Percentiles rank a stretch among this genome's conserved stretches.
Conservation (phyloP, 2,797 vertebrate species). For the Micrastur ruficollis region DNA sequence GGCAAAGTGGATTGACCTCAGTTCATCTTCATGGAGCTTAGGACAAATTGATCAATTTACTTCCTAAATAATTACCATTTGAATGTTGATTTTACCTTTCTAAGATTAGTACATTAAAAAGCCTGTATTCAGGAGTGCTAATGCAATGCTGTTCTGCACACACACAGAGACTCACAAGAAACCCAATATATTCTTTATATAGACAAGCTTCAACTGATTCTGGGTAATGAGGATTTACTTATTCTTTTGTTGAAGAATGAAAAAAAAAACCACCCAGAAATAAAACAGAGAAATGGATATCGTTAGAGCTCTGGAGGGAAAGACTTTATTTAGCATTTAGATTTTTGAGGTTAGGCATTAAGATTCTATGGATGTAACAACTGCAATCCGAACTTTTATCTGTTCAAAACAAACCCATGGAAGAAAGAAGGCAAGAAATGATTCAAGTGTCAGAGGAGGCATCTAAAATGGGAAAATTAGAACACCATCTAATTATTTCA, state of each 20-base stretch:
- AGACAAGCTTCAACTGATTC: neutral
- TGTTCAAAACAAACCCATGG: neutral
- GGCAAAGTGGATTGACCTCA: constrained; percentile 60
- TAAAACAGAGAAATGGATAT: constrained; percentile 9
- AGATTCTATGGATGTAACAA: constrained; percentile 33
- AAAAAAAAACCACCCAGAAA: neutral
- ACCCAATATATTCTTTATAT: neutral
- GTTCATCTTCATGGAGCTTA: constrained; percentile 63
- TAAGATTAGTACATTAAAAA: constrained; percentile 50
- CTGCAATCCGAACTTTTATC: neutral
- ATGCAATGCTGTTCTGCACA: neutral
- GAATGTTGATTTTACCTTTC: constrained; percentile 62
- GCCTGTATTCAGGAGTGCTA: constrained; percentile 37
- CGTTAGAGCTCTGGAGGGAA: neutral
- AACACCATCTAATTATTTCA: neutral
- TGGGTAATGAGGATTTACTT: constrained; percentile 13
- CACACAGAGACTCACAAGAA: neutral
- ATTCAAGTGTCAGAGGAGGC: neutral
- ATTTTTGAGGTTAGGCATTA: constrained; percentile 45
- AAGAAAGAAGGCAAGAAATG: constrained; percentile 7
- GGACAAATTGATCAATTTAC: constrained; percentile 66
- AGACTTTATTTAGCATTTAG: constrained; percentile 9
- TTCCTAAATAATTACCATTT: constrained; percentile 65
- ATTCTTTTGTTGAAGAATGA: constrained; percentile 17
- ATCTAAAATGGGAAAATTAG: neutral